phyloP scores from a whole-genome alignment of 2,113 vertebrate genomes.

The Anhinga anhinga region DNA sequence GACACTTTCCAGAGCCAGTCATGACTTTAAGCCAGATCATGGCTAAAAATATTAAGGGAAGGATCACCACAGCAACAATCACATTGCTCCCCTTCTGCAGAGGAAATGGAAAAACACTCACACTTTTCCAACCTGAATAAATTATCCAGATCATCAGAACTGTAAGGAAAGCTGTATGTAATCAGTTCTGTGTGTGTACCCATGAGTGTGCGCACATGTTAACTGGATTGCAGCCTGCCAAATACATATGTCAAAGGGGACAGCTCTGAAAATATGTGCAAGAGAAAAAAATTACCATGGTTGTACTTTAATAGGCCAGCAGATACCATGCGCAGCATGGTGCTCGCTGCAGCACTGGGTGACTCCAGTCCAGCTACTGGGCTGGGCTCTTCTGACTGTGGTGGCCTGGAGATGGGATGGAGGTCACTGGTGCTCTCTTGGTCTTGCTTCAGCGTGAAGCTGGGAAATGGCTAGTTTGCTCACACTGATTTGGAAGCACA shows the following conservation, averaged over 20 bases:
- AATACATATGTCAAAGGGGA: neutral
- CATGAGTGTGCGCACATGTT: neutral
- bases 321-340: neutral
- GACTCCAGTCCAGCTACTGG: neutral
- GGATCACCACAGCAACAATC: conserved; percentile 41
- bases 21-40: conserved; percentile 9
- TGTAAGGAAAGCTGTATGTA: neutral
- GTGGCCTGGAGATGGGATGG: neutral
- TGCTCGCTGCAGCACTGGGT: neutral
- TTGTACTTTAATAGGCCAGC: neutral
- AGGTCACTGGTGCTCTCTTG: neutral
- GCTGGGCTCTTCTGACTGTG: neutral
- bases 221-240: neutral
- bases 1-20: neutral
- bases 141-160: conserved; percentile 7
- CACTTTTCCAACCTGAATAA: conserved; percentile 34
- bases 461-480: neutral
- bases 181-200: neutral
- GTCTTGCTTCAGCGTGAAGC: neutral
- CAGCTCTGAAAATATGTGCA: neutral
- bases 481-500: fast-evolving
- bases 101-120: conserved; percentile 1
- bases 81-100: neutral
- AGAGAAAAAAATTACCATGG: neutral
- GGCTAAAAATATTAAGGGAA: conserved; percentile 24